Evolutionary conservation across 2,888 invertebrate genomes (phyloP), one percentile per base, ranked within the genome.

Genomic region (Eutolmus rufibarbis): DNA sequence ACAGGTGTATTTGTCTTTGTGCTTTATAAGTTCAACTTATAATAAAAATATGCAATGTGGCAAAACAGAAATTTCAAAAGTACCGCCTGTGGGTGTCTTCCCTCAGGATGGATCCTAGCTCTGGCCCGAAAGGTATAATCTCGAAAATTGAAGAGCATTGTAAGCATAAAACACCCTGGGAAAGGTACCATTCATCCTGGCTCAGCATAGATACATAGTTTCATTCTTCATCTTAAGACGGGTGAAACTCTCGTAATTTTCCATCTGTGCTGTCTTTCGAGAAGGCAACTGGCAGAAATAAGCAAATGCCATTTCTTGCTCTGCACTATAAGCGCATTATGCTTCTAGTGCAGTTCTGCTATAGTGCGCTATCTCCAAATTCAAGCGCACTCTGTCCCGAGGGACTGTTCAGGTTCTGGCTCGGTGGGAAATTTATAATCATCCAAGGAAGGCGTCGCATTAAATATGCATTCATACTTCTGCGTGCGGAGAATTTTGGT

Each of bases 381-480:
- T 9, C 37, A 37, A 78, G 12, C 19, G 40, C n/a, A 78, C 14
- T 28, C 9, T 19, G 0, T 9, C 43, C 78, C 23, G 8, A 28
- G 28, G 19, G 66, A 66, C 9, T 66, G 8, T 23, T 23, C 43
- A 23, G n/a, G 12, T 31, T 34, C n/a, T 37, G 34, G n/a, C 40
- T 12, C 19, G 12, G 77, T 37, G 40, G 40, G 19, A 74, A 77
- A 37, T 40, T 78, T 43, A 40, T 37, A 78, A 78, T 23, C 19
- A 43, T 43, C 19, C 40, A 12, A 12, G 23, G 16, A 78, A 28
- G 23, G 9, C 9, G 37, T 40, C 43, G 43, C 43, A 78, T 78
- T n/a, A 78, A 78, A 78, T 40, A 78, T 78, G 78, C 43, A 78
- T 78, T 43, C 43, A 78, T 19, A 78, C 78, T 46, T 8, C 19